Conservation (phyloP, 2,113 vertebrate genomes). For the Desmodus rotundus region DNA sequence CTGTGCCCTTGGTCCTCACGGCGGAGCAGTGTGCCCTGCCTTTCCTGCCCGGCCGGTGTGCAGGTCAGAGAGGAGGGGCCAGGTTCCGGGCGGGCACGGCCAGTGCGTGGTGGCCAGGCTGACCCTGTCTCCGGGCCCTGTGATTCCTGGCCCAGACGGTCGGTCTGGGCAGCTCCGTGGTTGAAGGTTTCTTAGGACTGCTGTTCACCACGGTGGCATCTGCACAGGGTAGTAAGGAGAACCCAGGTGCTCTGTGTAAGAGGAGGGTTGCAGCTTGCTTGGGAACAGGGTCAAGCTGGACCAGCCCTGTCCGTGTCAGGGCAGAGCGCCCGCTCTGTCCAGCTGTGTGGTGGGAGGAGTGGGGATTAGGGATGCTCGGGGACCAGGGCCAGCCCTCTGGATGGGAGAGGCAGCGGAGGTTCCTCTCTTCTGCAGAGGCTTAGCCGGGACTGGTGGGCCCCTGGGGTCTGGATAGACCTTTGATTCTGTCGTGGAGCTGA, state of each 20-base stretch:
- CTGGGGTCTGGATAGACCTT: background rate
- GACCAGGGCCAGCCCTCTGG: background rate
- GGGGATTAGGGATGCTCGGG: accelerated
- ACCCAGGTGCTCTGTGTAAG: background rate
- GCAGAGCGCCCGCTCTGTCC: accelerated
- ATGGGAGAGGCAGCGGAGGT: accelerated
- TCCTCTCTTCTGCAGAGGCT: background rate
- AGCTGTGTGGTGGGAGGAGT: accelerated
- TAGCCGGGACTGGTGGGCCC: accelerated
- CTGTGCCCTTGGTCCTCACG: accelerated
- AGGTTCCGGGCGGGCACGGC: accelerated
- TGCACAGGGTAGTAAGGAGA: accelerated
- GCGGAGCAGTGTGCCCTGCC: too few species aligned
- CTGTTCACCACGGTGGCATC: background rate
- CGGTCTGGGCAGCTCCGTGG: background rate
- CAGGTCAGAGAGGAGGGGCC: background rate
- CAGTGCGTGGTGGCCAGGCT: too few species aligned
- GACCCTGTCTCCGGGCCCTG: too few species aligned
- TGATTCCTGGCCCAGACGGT: too few species aligned
- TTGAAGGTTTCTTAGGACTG: background rate
- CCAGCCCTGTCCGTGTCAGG: too few species aligned
- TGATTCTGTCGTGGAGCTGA: background rate
- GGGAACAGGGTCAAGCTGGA: too few species aligned
- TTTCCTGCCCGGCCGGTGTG: too few species aligned
- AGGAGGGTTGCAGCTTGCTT: accelerated